phyloP scores from a whole-genome alignment of 2,797 vertebrate species.

The Eulemur rubriventer region DNA sequence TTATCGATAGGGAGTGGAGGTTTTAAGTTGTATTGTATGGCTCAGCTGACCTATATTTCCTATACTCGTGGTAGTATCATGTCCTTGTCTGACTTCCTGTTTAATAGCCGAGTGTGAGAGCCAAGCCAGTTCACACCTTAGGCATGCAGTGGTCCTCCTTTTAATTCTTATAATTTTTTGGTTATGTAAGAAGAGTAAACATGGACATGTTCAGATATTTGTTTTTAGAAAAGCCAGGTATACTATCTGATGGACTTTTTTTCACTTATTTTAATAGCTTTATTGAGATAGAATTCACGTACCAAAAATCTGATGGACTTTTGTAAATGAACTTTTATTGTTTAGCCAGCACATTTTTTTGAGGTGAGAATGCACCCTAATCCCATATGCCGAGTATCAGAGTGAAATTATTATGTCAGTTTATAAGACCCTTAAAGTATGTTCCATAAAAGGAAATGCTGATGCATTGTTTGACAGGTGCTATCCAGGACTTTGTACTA shows the following conservation, averaged over 20 bases:
- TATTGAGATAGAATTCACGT: not conserved
- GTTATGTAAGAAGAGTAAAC: constrained; percentile 27
- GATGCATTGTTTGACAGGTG: constrained; percentile 74
- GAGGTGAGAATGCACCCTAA: not conserved
- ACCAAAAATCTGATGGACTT: not conserved
- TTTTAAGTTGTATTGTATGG: not conserved
- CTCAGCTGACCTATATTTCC: not conserved
- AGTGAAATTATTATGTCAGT: constrained; percentile 2
- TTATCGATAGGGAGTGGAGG: not conserved
- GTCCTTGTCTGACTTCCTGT: not conserved
- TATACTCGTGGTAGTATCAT: rapidly evolving
- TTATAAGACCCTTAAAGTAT: constrained; percentile 53
- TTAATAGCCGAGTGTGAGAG: not conserved
- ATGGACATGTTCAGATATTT: not conserved
- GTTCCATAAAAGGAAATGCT: constrained; percentile 79
- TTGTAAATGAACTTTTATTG: constrained; percentile 51
- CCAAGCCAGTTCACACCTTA: not conserved
- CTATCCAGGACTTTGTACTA: constrained; percentile 67
- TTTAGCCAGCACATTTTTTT: constrained; percentile 1
- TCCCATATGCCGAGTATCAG: not conserved
- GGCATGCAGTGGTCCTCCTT: not conserved
- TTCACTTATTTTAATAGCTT: not conserved
- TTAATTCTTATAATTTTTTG: not conserved
- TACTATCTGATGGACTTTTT: not conserved
- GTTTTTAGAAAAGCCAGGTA: constrained; percentile 33